Evolutionary conservation across 2,888 invertebrate genomes (phyloP).

Genomic region (Coremacera marginata): DNA sequence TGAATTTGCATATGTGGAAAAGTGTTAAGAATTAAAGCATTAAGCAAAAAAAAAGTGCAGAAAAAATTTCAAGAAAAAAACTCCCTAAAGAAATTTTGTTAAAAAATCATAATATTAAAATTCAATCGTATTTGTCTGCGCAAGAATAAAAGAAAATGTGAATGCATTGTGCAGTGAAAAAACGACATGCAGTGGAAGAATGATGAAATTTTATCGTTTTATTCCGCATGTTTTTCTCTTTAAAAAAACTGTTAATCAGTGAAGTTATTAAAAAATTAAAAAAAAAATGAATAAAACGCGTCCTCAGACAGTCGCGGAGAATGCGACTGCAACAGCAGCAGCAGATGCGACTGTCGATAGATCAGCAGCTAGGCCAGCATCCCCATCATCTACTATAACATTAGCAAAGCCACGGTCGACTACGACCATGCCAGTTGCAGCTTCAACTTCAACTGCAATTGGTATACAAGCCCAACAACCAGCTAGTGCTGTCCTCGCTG

Average conservation of each 20-base stretch:
- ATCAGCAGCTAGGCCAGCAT: not conserved
- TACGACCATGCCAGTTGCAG: not conserved
- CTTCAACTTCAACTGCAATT: not conserved
- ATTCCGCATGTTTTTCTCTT: not conserved
- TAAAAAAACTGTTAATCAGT: not conserved
- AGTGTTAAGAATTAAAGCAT: not conserved
- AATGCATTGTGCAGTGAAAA: not conserved
- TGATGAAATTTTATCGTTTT: not conserved
- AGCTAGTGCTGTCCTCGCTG: too few species aligned
- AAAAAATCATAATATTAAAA: too few species aligned
- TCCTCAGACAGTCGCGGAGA: not conserved
- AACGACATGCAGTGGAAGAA: not conserved
- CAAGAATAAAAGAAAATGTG: not conserved
- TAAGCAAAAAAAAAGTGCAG: constrained; percentile 12
- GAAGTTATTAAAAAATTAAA: not conserved
- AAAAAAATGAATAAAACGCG: constrained; percentile 11
- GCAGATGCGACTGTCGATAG: too few species aligned
- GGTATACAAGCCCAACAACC: not conserved
- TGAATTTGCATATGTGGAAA: not conserved
- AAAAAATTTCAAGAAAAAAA: not conserved
- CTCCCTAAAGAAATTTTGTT: not conserved
- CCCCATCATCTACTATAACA: not conserved
- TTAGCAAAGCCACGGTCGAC: not conserved
- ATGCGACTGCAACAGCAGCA: not conserved
- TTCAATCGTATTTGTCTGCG: not conserved